Conservation (phyloP, 2,113 vertebrate species). For the Amia ocellicauda region DNA sequence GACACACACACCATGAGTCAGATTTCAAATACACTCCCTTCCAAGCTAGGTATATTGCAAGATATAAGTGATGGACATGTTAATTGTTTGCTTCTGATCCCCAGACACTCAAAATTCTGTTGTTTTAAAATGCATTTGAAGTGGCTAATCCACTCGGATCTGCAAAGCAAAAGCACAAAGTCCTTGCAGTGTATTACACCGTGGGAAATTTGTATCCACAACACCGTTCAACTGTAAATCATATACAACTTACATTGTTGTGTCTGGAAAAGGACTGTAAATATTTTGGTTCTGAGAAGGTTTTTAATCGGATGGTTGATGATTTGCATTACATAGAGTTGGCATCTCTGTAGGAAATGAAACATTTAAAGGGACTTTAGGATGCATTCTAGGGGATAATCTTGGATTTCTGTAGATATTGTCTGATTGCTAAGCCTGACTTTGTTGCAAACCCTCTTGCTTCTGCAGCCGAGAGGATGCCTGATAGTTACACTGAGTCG, state of each 20-base stretch:
- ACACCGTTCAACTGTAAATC: conserved; percentile 17
- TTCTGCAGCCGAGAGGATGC: conserved; percentile 23
- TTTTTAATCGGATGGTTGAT: conserved; percentile 15
- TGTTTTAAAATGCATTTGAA: too few relatives aligned
- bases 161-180: too few relatives aligned
- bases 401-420: conserved; percentile 35
- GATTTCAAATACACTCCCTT: too few relatives aligned
- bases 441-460: conserved; percentile 22
- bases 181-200: conserved; percentile 24
- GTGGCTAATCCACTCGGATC: too few relatives aligned
- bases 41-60: too few relatives aligned
- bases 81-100: too few relatives aligned
- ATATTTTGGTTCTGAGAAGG: conserved; percentile 14
- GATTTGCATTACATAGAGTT: conserved; percentile 22
- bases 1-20: too few relatives aligned
- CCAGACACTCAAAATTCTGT: too few relatives aligned
- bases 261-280: conserved; percentile 21
- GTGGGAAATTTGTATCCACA: conserved; percentile 20
- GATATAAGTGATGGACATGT: too few relatives aligned
- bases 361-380: conserved; percentile 18
- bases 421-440: conserved; percentile 7
- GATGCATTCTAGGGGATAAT: conserved; percentile 27
- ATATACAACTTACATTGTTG: too few relatives aligned
- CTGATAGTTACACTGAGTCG: conserved; percentile 13
- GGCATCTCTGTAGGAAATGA: conserved; percentile 17